Evolutionary conservation across 1,140 invertebrate genomes (phyloP), one percentile per base, ranked within the genome.

Genomic region (Periplaneta americana): DNA sequence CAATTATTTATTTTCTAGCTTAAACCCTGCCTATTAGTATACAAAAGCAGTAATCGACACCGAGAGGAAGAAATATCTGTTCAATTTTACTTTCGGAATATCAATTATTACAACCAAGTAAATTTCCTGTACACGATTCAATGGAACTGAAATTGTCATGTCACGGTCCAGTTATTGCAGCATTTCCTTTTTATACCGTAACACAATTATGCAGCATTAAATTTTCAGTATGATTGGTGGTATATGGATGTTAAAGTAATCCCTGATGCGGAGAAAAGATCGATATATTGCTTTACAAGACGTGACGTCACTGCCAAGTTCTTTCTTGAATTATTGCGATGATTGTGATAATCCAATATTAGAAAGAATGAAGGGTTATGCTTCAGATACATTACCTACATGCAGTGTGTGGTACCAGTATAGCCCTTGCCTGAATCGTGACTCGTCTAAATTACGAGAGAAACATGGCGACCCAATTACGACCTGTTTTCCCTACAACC

Each of bases 381-480:
- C 48, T 66, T 28, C 48, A 66, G n/a, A 28, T 28, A 2, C 48
- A 66, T 66, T 66, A 66, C 48, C 6, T 28, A 28, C 48, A 66
- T 66, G 48, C 10, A 66, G 48, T 11, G 48, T 66, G 28, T 3
- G 48, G n/a, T 66, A 66, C 22, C 22, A 66, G 48, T 28, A 28
- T 66, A 66, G 48, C 6, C 22, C 4, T 11, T 28, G n/a, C 22
- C 36, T 34, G 76, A 81, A 31, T 81, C 81, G 81, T 81, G 81
- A 81, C 81, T 75, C 0, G 75, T 36, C 34, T 36, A 78, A 81
- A 81, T 81, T 81, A 81, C 74, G 76, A 81, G 33, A 28, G 34
- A 17, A 81, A 81, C 37, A 81, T 78, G 75, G 39, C 81, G 81
- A 81, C 81, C 81, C 81, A 81, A 81, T 81, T 81, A 81, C 33